Percentiles rank a stretch among this genome's conserved stretches.
Evolutionary conservation across 92 coral and sea anemone species (phyloP).

Genomic region (Micromussa lordhowensis): DNA sequence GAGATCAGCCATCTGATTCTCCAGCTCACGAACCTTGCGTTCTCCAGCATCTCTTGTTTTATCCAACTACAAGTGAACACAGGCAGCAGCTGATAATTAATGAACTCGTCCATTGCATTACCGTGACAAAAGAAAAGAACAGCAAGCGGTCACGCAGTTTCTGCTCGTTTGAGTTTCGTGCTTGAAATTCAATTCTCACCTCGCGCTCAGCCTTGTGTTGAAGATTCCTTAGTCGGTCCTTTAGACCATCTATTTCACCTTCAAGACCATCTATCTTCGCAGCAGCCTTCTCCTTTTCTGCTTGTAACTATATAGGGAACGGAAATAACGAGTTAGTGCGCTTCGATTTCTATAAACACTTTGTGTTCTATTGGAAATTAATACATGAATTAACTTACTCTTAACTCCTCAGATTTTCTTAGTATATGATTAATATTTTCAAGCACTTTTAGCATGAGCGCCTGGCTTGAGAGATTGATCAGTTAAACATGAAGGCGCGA

Average conservation of each 20-base stretch:
- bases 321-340: not conserved
- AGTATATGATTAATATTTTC: too few species aligned
- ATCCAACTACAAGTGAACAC: slow-evolving; percentile 53
- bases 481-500: too few species aligned
- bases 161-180: not conserved
- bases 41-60: slow-evolving; percentile 67
- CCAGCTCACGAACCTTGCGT: slow-evolving; percentile 59
- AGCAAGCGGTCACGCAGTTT: not conserved
- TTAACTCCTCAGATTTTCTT: too few species aligned
- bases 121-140: too few species aligned
- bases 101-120: too few species aligned
- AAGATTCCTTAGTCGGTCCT: slow-evolving; percentile 66
- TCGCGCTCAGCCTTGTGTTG: slow-evolving; percentile 79
- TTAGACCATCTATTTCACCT: slow-evolving; percentile 63
- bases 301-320: slow-evolving; percentile 54
- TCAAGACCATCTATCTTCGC: slow-evolving; percentile 67
- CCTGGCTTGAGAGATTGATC: too few species aligned
- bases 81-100: not conserved
- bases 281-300: slow-evolving; percentile 74
- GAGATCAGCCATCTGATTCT: slow-evolving; percentile 67
- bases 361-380: too few species aligned
- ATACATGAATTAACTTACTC: too few species aligned
- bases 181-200: slow-evolving; percentile 63
- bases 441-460: too few species aligned
- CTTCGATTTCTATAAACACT: too few species aligned